A percentile compares a stretch with the other conserved stretches of the same genome.
phyloP scores from a whole-genome alignment of 2,113 vertebrate species.

The Dicaeum eximium region DNA sequence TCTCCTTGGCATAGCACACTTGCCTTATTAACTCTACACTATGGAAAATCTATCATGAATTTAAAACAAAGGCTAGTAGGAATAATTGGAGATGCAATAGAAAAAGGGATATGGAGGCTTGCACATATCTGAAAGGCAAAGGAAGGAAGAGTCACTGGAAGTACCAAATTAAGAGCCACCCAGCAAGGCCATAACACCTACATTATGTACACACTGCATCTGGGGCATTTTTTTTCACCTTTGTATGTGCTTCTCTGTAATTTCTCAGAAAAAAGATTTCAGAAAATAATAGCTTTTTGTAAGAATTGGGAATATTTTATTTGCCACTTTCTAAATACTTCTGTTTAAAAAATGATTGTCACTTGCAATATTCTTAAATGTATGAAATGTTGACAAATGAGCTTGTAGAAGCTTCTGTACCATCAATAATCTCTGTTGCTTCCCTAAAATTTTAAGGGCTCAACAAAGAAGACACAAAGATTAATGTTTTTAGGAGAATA shows the following conservation, averaged over 20 bases:
- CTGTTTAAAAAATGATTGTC: neutral
- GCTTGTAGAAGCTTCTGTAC: neutral
- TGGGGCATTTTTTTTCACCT: too few relatives aligned
- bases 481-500: neutral
- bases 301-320: neutral
- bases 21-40: neutral
- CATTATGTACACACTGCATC: rapidly evolving
- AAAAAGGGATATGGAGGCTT: neutral
- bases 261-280: neutral
- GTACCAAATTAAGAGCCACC: neutral
- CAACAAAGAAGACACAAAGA: neutral
- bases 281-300: neutral
- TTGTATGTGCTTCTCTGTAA: neutral
- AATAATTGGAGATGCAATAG: neutral
- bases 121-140: neutral
- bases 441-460: neutral
- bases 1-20: neutral
- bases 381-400: neutral
- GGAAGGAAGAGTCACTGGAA: neutral
- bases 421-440: neutral
- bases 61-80: neutral
- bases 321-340: neutral
- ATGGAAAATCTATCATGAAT: neutral
- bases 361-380: neutral
- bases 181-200: neutral